A percentile compares a stretch with the other conserved stretches of the same genome.
These are phyloP conservation scores for Danionella cerebrum DNA, from an alignment of 2,113 vertebrate genomes.

Conservation along the genomic window DNA sequence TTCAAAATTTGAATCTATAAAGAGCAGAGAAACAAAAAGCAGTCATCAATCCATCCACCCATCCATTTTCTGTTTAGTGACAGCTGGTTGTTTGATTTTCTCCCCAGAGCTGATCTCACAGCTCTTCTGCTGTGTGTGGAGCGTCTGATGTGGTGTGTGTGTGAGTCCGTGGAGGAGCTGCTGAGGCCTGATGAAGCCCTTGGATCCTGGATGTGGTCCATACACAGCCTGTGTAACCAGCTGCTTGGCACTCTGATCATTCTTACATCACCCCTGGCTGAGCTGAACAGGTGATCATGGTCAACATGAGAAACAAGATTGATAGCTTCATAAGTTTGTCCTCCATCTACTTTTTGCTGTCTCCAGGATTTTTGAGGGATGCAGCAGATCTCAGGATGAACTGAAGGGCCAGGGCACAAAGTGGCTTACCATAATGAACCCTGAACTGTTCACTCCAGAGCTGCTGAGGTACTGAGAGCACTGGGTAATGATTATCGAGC, in stretches of 20 bases:
- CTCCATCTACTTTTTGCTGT: neutral
- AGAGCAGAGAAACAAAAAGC: too few species aligned
- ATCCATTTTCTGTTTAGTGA: too few species aligned
- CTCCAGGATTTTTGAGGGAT: conserved; percentile 68
- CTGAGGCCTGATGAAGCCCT: conserved; percentile 51
- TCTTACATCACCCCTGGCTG: conserved; percentile 74
- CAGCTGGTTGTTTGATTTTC: neutral
- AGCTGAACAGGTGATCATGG: conserved; percentile 66
- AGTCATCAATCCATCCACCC: too few species aligned
- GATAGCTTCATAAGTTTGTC: neutral
- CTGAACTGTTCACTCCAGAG: conserved; percentile 56
- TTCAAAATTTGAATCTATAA: too few species aligned
- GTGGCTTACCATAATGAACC: conserved; percentile 75
- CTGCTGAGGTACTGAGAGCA: conserved; percentile 49
- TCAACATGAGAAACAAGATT: neutral
- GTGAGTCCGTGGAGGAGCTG: conserved; percentile 67
- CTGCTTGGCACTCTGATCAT: conserved; percentile 73
- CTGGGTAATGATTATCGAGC: too few species aligned
- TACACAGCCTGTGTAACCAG: conserved; percentile 81
- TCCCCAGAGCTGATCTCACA: conserved; percentile 76
- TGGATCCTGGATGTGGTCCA: conserved; percentile 64
- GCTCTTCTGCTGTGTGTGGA: conserved; percentile 80
- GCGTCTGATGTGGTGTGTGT: conserved; percentile 83
- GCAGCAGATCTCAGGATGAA: conserved; percentile 26
- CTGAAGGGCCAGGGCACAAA: conserved; percentile 24